Percentiles rank a stretch among this genome's conserved stretches.
Conservation (phyloP, 1,140 invertebrate genomes). For the Papilio machaon region DNA sequence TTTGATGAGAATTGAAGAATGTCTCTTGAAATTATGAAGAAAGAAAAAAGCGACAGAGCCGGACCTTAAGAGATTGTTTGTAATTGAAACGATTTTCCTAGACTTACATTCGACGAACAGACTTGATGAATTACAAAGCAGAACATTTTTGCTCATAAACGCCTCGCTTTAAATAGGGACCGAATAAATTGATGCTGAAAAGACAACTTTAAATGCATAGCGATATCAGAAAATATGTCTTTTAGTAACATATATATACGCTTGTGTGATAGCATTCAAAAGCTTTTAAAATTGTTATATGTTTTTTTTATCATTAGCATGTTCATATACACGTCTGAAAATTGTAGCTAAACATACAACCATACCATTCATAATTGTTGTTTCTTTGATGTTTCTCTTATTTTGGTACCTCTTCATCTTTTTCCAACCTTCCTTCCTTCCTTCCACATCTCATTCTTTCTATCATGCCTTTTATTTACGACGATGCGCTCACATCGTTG, state of each 20-base stretch:
- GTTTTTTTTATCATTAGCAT: slow-evolving; percentile 14
- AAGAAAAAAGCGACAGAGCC: not conserved
- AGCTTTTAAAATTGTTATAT: slow-evolving; percentile 1
- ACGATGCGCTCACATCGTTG: not conserved
- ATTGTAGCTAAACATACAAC: not conserved
- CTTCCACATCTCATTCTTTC: not conserved
- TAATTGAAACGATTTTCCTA: not conserved
- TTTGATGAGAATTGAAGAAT: not conserved
- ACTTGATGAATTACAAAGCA: not conserved
- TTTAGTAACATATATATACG: not conserved
- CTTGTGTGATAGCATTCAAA: not conserved
- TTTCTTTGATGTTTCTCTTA: not conserved
- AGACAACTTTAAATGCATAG: not conserved
- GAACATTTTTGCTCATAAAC: not conserved
- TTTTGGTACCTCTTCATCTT: not conserved
- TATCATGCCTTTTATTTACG: not conserved
- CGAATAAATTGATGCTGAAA: not conserved
- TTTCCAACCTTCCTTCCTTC: not conserved
- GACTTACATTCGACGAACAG: not conserved
- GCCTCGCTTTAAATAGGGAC: not conserved
- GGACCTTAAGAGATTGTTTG: not conserved
- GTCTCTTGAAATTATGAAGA: not conserved
- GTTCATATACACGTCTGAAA: not conserved
- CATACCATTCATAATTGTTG: not conserved
- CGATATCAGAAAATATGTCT: not conserved